These are phyloP conservation scores for Catharus fuscescens DNA, from an alignment of 2,113 vertebrate species.

Conservation along the genomic window DNA sequence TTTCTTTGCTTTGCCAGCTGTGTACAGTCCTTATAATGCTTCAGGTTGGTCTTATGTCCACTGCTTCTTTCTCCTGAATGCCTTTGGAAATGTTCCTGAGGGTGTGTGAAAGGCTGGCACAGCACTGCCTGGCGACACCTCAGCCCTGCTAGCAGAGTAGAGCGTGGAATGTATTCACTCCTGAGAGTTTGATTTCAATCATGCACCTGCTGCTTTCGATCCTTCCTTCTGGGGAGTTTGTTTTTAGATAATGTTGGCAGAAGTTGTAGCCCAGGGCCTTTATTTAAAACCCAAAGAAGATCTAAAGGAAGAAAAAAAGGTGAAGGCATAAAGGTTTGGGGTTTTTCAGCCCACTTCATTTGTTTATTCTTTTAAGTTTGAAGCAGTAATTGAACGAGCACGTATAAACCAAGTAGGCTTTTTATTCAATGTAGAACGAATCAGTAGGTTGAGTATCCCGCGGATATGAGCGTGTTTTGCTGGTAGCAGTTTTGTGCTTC, in stretches of 20 bases:
- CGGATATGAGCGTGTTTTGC: neutral
- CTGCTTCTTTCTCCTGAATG: neutral
- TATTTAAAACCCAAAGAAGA: conserved; percentile 21
- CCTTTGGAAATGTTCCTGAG: neutral
- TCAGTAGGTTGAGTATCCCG: neutral
- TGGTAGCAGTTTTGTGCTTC: conserved; percentile 53
- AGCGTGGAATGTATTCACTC: neutral
- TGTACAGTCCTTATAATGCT: neutral
- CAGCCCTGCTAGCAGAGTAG: neutral
- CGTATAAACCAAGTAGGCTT: neutral
- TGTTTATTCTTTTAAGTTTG: conserved; percentile 38
- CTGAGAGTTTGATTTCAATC: conserved; percentile 63
- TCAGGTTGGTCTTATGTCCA: neutral
- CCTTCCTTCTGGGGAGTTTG: conserved; percentile 40
- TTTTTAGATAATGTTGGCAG: conserved; percentile 63
- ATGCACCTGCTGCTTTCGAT: conserved; percentile 77
- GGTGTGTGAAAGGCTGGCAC: neutral
- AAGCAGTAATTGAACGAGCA: neutral
- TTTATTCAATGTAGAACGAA: neutral
- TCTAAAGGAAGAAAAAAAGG: neutral
- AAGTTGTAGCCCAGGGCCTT: conserved; percentile 50
- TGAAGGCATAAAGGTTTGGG: neutral
- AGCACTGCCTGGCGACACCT: neutral
- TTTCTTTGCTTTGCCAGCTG: neutral
- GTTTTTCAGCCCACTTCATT: neutral